Conservation (phyloP, 2,113 vertebrate genomes). For the Scytalopus superciliaris region DNA sequence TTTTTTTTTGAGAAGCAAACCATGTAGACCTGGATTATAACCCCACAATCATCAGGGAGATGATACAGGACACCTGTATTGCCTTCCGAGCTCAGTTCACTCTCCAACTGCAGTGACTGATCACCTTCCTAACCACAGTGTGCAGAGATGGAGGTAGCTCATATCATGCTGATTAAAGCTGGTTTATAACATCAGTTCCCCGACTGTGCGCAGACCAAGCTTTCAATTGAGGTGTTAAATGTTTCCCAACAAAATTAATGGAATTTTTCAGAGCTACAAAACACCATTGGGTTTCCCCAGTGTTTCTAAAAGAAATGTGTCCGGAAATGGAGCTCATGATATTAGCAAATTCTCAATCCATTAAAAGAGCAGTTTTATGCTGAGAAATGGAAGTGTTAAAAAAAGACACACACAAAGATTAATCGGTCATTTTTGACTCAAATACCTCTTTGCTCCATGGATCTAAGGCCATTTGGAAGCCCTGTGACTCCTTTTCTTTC, state of each 20-base stretch:
- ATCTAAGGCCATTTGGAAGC: not conserved
- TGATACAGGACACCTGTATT: not conserved
- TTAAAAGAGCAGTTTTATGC: not conserved
- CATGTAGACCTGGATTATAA: not conserved
- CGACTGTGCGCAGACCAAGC: not conserved
- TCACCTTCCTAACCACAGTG: not conserved
- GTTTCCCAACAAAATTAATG: not conserved
- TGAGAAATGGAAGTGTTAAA: not conserved
- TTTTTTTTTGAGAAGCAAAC: not conserved
- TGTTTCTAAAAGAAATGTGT: not conserved
- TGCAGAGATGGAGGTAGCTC: not conserved
- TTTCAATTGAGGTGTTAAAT: not conserved
- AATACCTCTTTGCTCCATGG: not conserved
- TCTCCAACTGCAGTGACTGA: not conserved
- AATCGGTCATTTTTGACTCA: not conserved
- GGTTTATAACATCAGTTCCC: not conserved
- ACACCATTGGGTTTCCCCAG: not conserved
- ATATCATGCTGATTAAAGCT: not conserved
- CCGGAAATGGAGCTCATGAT: not conserved
- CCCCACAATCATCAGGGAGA: not conserved
- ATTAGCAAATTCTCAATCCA: not conserved
- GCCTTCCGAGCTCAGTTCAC: not conserved
- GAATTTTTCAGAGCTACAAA: not conserved
- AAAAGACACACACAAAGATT: not conserved
- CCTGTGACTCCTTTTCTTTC: not conserved